These are phyloP conservation scores for Drosophila repleta DNA, from an alignment of 1,140 invertebrate species.

Conservation along the genomic window DNA sequence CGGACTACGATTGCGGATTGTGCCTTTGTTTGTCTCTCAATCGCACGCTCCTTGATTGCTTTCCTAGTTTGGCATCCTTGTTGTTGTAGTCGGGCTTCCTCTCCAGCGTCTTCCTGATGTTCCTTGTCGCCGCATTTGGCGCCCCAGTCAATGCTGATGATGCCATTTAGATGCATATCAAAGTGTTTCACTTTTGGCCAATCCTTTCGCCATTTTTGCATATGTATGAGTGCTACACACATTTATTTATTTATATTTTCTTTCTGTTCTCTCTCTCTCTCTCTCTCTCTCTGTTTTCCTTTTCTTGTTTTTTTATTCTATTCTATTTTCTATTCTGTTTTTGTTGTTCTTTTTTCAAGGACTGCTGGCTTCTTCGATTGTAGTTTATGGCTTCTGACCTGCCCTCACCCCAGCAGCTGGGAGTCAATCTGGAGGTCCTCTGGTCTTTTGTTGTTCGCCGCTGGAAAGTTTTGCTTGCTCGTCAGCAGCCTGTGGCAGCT, in stretches of 20 bases:
- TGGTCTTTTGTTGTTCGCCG: constrained; percentile 68
- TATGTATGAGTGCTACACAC: constrained; percentile 60
- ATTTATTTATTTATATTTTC: constrained; percentile 63
- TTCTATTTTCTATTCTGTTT: not conserved
- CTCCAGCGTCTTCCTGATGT: constrained; percentile 34
- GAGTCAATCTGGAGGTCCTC: constrained; percentile 30
- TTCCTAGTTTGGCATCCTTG: constrained; percentile 50
- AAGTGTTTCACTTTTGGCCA: constrained; percentile 78
- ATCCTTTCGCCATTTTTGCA: constrained; percentile 76
- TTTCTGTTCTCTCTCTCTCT: constrained; percentile 1
- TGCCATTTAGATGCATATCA: constrained; percentile 81
- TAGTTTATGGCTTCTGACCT: constrained; percentile 66
- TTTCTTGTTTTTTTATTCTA: constrained; percentile 1
- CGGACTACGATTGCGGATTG: constrained; percentile 25
- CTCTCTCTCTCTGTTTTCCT: not conserved
- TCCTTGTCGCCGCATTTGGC: constrained; percentile 46
- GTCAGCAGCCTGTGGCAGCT: constrained; percentile 50
- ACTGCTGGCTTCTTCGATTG: constrained; percentile 63
- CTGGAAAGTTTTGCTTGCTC: constrained; percentile 66
- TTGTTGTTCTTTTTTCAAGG: not conserved
- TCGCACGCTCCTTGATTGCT: constrained; percentile 68
- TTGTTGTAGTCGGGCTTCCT: constrained; percentile 30
- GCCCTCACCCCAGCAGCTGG: not conserved
- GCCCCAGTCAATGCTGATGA: constrained; percentile 68
- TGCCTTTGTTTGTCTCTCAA: constrained; percentile 64